These are phyloP conservation scores for human (Homo sapiens) DNA, from an alignment of 2,113 vertebrate genomes.

Conservation along the genomic window DNA sequence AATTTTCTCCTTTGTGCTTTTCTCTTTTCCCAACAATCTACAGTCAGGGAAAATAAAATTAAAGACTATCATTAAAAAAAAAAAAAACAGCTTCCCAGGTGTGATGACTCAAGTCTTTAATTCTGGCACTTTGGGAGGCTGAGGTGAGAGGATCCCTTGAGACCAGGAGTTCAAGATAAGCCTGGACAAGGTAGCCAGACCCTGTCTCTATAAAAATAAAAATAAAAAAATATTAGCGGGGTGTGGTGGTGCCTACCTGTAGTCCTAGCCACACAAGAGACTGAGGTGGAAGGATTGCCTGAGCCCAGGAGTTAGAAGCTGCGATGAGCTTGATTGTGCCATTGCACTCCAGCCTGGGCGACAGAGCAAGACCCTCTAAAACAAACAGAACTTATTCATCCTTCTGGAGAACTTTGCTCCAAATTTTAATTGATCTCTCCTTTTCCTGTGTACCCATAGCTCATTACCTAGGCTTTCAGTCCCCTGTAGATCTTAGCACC, in stretches of 20 bases:
- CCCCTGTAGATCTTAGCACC: background rate
- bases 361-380: background rate
- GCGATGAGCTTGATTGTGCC: background rate
- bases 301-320: background rate
- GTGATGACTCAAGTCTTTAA: background rate
- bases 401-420: background rate
- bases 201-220: background rate
- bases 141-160: background rate
- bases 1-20: constrained; percentile 4
- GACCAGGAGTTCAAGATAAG: background rate
- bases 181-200: background rate
- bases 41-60: background rate
- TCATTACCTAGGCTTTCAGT: background rate
- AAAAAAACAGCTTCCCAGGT: background rate
- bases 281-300: background rate
- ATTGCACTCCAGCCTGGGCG: background rate
- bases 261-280: background rate
- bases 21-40: background rate
- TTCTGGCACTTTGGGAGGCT: background rate
- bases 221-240: background rate
- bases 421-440: background rate
- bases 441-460: background rate
- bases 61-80: background rate
- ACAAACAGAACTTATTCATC: background rate
- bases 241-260: background rate